Percentiles rank a stretch among this genome's conserved stretches.
Evolutionary conservation across 2,888 invertebrate species (phyloP).

Genomic region (Tuta absoluta): DNA sequence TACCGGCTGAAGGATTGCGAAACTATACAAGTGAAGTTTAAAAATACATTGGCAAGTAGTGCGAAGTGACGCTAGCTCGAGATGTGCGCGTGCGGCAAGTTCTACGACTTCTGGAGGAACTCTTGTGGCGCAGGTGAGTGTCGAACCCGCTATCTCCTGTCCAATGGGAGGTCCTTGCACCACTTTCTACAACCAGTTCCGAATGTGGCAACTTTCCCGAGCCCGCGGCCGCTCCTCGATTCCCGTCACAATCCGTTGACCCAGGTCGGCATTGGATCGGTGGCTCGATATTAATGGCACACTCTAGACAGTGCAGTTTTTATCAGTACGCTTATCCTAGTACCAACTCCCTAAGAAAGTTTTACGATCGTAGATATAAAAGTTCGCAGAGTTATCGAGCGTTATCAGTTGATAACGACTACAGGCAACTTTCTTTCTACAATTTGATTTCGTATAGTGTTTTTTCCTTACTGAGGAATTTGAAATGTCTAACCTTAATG

Average conservation of each 20-base stretch:
- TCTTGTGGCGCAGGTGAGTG: constrained; percentile 77
- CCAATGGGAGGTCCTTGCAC: constrained; percentile 33
- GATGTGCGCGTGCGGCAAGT: constrained; percentile 78
- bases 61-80: constrained; percentile 66
- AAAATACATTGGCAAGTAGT: constrained; percentile 78
- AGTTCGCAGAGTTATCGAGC: constrained; percentile 1
- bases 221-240: constrained; percentile 33
- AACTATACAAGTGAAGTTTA: constrained; percentile 80
- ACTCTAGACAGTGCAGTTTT: constrained; percentile 1
- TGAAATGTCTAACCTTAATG: not conserved
- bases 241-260: constrained; percentile 33
- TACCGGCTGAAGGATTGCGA: constrained; percentile 73
- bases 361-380: constrained; percentile 4
- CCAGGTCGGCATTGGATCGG: constrained; percentile 2
- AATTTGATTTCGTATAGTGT: not conserved
- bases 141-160: constrained; percentile 18
- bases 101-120: constrained; percentile 78
- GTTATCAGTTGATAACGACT: constrained; percentile 6
- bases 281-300: constrained; percentile 7
- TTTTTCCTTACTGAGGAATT: no score
- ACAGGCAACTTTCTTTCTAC: not conserved
- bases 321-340: not conserved
- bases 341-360: not conserved
- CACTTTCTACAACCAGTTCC: constrained; percentile 47
- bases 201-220: constrained; percentile 31